Conservation (phyloP, 2,797 vertebrate species). For the Sparus aurata region DNA sequence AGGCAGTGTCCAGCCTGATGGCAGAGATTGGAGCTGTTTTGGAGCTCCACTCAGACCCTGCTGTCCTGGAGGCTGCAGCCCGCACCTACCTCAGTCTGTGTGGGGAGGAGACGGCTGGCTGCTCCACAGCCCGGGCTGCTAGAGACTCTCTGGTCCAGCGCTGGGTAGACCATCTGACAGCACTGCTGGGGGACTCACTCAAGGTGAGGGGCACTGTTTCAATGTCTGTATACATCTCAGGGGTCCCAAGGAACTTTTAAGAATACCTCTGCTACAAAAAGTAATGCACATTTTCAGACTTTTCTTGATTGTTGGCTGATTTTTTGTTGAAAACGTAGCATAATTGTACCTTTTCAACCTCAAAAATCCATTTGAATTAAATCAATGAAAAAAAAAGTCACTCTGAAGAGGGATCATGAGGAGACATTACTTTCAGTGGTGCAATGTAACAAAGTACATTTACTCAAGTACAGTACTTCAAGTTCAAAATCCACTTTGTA, state of each 20-base stretch:
- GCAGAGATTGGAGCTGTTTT: slow-evolving; percentile 83
- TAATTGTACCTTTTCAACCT: neutral
- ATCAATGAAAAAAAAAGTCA: neutral
- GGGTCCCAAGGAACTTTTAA: neutral
- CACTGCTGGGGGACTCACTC: slow-evolving; percentile 77
- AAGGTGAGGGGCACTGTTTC: slow-evolving; percentile 55
- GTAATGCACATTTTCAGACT: neutral
- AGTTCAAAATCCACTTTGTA: too few species aligned
- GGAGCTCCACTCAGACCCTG: slow-evolving; percentile 79
- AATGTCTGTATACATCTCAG: neutral
- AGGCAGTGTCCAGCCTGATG: slow-evolving; percentile 87
- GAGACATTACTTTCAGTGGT: neutral
- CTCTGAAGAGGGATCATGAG: neutral
- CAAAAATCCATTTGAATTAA: neutral
- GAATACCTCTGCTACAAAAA: neutral
- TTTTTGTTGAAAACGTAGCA: neutral
- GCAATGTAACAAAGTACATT: too few species aligned
- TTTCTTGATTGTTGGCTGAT: neutral
- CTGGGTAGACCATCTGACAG: slow-evolving; percentile 84
- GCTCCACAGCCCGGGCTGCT: slow-evolving; percentile 73
- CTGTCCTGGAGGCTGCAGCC: slow-evolving; percentile 89
- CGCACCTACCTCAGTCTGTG: slow-evolving; percentile 87
- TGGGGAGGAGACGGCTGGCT: slow-evolving; percentile 75
- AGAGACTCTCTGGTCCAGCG: slow-evolving; percentile 85
- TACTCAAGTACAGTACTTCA: too few species aligned